phyloP scores from a whole-genome alignment of 2,888 invertebrate species.

The Napeogenes inachia region DNA sequence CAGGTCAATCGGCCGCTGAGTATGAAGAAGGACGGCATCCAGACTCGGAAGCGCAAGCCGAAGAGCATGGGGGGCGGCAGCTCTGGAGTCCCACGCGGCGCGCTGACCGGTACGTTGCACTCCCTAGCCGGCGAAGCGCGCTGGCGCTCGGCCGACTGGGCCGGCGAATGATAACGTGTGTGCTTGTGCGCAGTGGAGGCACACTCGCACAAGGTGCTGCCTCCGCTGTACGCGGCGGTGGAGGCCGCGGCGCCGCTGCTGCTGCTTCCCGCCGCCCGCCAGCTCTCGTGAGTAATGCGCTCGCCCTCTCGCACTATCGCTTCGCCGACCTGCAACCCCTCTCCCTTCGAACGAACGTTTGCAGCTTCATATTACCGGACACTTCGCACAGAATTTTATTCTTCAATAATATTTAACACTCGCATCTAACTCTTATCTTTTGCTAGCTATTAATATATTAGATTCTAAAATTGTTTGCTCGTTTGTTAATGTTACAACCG shows the following conservation, averaged over 20 bases:
- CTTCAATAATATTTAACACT: no score
- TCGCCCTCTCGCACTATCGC: slow-evolving; percentile 24
- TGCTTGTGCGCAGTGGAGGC: slow-evolving; percentile 63
- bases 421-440: no score
- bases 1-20: slow-evolving; percentile 96
- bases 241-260: slow-evolving; percentile 53
- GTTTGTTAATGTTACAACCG: slow-evolving; percentile 13
- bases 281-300: slow-evolving; percentile 55
- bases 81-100: slow-evolving; percentile 43
- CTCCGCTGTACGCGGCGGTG: slow-evolving; percentile 70
- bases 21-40: slow-evolving; percentile 99
- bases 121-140: slow-evolving; percentile 19
- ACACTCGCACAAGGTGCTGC: slow-evolving; percentile 65
- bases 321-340: slow-evolving; percentile 10
- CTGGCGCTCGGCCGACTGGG: slow-evolving; percentile 11
- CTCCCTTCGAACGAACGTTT: background rate
- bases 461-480: slow-evolving; percentile 7
- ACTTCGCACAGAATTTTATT: no score
- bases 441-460: no score
- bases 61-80: slow-evolving; percentile 78
- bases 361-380: no score
- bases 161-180: slow-evolving; percentile 38
- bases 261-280: slow-evolving; percentile 52
- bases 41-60: slow-evolving; percentile 96
- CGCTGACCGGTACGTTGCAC: slow-evolving; percentile 55